A percentile compares a stretch with the other conserved stretches of the same genome.
phyloP scores from a whole-genome alignment of 2,888 invertebrate species.

The Conomelus anceps region DNA sequence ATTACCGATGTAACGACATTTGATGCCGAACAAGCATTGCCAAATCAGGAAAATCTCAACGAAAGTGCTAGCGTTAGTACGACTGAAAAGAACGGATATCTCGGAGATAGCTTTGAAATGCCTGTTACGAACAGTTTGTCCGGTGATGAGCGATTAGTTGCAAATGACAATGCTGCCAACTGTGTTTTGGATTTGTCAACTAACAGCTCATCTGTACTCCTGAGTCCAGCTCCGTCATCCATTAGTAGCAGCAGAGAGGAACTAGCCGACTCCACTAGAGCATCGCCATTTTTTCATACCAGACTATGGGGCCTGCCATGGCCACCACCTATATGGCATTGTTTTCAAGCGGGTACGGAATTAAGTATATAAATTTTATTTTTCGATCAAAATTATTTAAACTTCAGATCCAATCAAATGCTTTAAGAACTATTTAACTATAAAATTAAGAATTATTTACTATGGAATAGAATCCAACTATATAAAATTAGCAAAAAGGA shows the following conservation, averaged over 20 bases:
- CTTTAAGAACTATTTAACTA: background rate
- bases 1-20: background rate
- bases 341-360: conserved; percentile 39
- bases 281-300: background rate
- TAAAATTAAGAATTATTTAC: too few relatives aligned
- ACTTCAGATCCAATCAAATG: too few relatives aligned
- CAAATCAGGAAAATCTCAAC: background rate
- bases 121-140: background rate
- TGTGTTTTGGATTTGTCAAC: conserved; percentile 24
- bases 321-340: conserved; percentile 43
- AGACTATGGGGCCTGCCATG: conserved; percentile 34
- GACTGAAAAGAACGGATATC: background rate
- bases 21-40: background rate
- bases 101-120: too few relatives aligned
- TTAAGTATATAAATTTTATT: too few relatives aligned
- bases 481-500: too few relatives aligned
- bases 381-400: too few relatives aligned
- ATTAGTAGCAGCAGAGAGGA: conserved; percentile 39
- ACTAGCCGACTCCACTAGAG: conserved; percentile 31
- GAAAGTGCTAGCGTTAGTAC: background rate
- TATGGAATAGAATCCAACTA: too few relatives aligned
- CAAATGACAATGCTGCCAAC: background rate
- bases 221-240: conserved; percentile 38
- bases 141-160: background rate
- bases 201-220: conserved; percentile 34